Evolutionary conservation across 2,113 vertebrate genomes (phyloP).

Genomic region (Callipepla californica): DNA sequence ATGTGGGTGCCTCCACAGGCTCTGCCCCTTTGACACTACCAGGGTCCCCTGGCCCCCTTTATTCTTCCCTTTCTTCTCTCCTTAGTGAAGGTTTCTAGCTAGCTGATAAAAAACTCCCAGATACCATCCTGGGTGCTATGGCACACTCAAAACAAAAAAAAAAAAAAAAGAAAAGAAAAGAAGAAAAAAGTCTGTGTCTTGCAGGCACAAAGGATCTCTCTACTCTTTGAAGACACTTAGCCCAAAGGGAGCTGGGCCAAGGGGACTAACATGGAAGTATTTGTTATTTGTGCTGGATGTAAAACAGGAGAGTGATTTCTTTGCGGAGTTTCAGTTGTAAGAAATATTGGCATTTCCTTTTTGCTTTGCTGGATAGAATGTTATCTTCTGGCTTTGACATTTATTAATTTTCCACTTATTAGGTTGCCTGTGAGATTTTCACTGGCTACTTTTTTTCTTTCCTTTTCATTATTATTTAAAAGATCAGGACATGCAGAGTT

Average conservation of each 20-base stretch:
- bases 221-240: background rate
- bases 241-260: background rate
- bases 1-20: background rate
- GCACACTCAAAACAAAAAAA: background rate
- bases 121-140: background rate
- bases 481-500: background rate
- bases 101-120: background rate
- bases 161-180: background rate
- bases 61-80: background rate
- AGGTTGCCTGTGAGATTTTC: background rate
- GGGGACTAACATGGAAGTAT: background rate
- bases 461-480: background rate
- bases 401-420: conserved; percentile 27
- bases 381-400: background rate
- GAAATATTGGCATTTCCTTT: background rate
- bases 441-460: background rate
- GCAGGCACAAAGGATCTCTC: rapidly evolving
- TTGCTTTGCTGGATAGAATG: conserved; percentile 21
- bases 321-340: background rate
- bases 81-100: background rate
- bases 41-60: background rate
- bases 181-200: too few relatives aligned
- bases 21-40: background rate
- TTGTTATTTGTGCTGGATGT: background rate
- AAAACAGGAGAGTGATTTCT: background rate